These are phyloP conservation scores for Scylla paramamosain DNA, from an alignment of 1,140 invertebrate species.

Conservation along the genomic window DNA sequence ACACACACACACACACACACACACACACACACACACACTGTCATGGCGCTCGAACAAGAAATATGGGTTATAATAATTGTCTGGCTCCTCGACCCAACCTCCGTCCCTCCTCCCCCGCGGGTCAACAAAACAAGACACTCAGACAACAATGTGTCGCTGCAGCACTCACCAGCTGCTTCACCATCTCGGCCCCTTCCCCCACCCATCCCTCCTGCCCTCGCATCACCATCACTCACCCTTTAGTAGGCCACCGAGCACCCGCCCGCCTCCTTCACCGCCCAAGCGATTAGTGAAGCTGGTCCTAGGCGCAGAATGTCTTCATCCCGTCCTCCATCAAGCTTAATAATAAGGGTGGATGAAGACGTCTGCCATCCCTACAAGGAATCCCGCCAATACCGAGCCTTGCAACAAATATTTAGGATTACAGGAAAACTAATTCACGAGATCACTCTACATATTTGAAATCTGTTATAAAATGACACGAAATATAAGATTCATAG, in stretches of 20 bases:
- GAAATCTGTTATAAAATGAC: too few relatives aligned
- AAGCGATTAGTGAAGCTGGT: background rate
- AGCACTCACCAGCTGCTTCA: background rate
- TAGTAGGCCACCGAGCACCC: background rate
- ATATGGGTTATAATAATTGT: background rate
- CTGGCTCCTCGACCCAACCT: background rate
- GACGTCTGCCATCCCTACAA: background rate
- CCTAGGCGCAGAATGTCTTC: background rate
- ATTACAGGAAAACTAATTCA: background rate
- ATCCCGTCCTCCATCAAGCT: slow-evolving; percentile 7
- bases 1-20: too few relatives aligned
- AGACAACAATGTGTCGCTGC: background rate
- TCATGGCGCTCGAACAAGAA: too few relatives aligned
- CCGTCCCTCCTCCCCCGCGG: background rate
- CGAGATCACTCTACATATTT: too few relatives aligned
- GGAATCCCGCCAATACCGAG: background rate
- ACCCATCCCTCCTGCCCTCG: too few relatives aligned
- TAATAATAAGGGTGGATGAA: background rate
- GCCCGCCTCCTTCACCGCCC: background rate
- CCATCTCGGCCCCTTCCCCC: background rate
- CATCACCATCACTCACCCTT: too few relatives aligned
- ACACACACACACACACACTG: too few relatives aligned
- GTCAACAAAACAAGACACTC: background rate
- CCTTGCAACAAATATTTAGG: background rate
- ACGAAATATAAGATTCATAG: too few relatives aligned